Evolutionary conservation across 2,888 invertebrate genomes (phyloP).

Genomic region (Laspeyria flexula): DNA sequence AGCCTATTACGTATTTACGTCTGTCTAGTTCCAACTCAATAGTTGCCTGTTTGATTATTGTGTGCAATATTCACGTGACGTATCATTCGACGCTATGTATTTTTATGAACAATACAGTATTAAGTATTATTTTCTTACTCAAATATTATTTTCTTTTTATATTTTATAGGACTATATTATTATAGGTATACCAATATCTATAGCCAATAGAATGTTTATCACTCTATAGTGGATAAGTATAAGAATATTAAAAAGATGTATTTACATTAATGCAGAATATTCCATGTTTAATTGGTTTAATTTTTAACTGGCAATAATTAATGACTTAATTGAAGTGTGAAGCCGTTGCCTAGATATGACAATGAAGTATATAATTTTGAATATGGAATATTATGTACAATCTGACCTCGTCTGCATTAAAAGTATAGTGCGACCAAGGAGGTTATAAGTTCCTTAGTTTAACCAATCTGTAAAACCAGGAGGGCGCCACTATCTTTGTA

Average conservation of each 20-base stretch:
- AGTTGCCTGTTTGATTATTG: constrained; percentile 5
- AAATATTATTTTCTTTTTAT: constrained; percentile 47
- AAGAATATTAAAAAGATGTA: constrained; percentile 37
- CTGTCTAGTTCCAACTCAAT: no score
- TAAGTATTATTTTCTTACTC: constrained; percentile 53
- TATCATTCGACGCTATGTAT: constrained; percentile 29
- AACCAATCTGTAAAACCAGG: not conserved
- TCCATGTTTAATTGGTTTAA: constrained; percentile 11
- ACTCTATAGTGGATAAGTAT: constrained; percentile 47
- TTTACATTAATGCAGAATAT: constrained; percentile 36
- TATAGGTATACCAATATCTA: constrained; percentile 45
- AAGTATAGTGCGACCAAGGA: no score
- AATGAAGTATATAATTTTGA: not conserved
- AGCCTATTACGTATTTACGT: no score
- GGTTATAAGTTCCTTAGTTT: not conserved
- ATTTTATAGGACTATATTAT: constrained; percentile 43
- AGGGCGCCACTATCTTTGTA: not conserved
- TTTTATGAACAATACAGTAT: constrained; percentile 43
- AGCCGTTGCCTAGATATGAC: no score
- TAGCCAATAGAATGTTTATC: constrained; percentile 44
- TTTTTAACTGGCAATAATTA: no score
- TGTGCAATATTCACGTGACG: constrained; percentile 17
- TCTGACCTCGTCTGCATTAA: constrained; percentile 23
- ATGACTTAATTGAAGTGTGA: no score
- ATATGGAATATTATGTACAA: constrained; percentile 26